These are phyloP conservation scores for Hemithea aestivaria DNA, from an alignment of 2,888 invertebrate species.

Conservation along the genomic window DNA sequence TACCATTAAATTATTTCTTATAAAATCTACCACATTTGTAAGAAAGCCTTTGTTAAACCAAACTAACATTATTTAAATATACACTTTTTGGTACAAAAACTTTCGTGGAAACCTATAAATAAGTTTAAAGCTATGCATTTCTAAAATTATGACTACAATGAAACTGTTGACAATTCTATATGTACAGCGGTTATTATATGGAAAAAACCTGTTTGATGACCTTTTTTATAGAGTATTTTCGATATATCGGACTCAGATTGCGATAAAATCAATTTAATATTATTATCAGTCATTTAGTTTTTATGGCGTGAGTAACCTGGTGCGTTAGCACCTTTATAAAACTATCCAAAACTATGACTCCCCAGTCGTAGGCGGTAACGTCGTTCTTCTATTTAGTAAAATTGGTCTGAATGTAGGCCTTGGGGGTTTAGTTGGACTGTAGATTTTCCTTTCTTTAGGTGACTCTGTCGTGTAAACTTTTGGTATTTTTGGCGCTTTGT, in stretches of 20 bases:
- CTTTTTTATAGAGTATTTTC: too few relatives aligned
- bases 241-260: slow-evolving; percentile 38
- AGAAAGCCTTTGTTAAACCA: slow-evolving; percentile 66
- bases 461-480: slow-evolving; percentile 59
- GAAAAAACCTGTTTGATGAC: too few relatives aligned
- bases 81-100: slow-evolving; percentile 76
- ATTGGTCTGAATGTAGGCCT: slow-evolving; percentile 63
- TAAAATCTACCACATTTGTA: slow-evolving; percentile 68
- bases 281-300: slow-evolving; percentile 44
- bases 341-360: slow-evolving; percentile 22
- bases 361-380: slow-evolving; percentile 39
- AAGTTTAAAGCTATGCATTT: slow-evolving; percentile 74
- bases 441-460: slow-evolving; percentile 61
- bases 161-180: slow-evolving; percentile 47
- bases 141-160: slow-evolving; percentile 66
- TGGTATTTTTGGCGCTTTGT: slow-evolving; percentile 45
- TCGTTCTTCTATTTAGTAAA: slow-evolving; percentile 62
- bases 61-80: slow-evolving; percentile 66
- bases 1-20: slow-evolving; percentile 62
- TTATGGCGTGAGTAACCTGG: slow-evolving; percentile 57
- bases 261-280: slow-evolving; percentile 34
- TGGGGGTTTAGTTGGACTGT: slow-evolving; percentile 49
- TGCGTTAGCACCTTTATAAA: slow-evolving; percentile 32
- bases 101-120: slow-evolving; percentile 52
- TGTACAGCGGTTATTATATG: slow-evolving; percentile 27